Evolutionary conservation across 37 sponge, comb jelly and placozoan genomes (phyloP), one percentile per base, ranked within the genome.

Genomic region (Oopsacas minuta): DNA sequence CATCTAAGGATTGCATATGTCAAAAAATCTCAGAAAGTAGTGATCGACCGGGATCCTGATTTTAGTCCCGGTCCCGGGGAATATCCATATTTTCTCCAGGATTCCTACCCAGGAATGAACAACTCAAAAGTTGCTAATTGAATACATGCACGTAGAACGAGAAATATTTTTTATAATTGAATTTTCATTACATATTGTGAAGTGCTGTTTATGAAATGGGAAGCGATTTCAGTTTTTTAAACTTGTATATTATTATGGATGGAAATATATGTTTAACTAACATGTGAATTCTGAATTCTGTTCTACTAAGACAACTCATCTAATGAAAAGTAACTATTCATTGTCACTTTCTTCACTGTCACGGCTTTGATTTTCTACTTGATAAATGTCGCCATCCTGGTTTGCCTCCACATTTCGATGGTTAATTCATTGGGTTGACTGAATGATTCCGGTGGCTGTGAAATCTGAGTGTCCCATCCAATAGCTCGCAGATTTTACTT

Each of bases 401-500:
- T 42, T 61, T 10, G 32, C 30, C 28, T 34, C 22, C 22, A 61
- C 30, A 61, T 61, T 61, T 61, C 75, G 75, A 61, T 3, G 28
- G 75, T 61, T 61, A 61, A 61, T 32, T 61, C 75, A 61, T 61
- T 61, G 22, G 75, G 75, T 61, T 61, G 75, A 61, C 7, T 61
- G 75, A 61, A 61, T 61, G 75, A 61, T 61, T 61, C 75, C 28
- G 20, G 75, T 10, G 75, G 75, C 22, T 61, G 75, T 32, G 75
- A 34, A 61, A 25, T 61, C 75, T 61, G 75, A 61, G 75, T 61
- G 30, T 61, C 75, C 75, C 75, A 61, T 61, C 75, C 75, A 61
- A 61, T 61, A 20, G 75, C 75, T 61, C 75, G 75, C 7, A 61
- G 75, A 61, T 61, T 61, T 25, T 61, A 61, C 22, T 61, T 61